Base-by-base conservation (phyloP, 2,888 invertebrate genomes). In the Anthophora plumipes region DNA sequence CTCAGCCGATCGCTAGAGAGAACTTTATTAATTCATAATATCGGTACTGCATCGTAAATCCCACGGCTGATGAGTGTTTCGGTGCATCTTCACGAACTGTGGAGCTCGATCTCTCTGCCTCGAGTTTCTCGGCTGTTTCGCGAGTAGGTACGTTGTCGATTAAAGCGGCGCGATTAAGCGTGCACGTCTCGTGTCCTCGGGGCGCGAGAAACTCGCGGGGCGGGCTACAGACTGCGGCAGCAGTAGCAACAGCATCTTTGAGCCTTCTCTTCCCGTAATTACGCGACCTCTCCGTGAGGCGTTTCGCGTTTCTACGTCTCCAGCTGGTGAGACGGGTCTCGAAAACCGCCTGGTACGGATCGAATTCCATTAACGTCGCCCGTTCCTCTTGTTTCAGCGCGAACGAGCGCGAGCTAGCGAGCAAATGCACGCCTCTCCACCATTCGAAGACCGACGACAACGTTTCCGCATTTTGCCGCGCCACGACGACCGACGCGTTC, bases 211-310 rank as follows among this genome's bases (percentile, higher is more conserved):
- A 31, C 31, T 31, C 31, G 31, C 31, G 31, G 31, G 31, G 31
- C 31, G 31, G 31, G 1, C 31, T 31, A 31, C 2, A 31, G 31
- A 31, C 31, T 31, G 31, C 31, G 64, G 68, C 76, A 85, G 83
- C 84, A 86, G 67, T 39, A 67, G 77, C 79, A n/a, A n/a, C n/a
- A 85, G 87, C 85, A 83, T 89, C 84, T 85, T 82, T 71, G 84
- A 86, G 84, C 85, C 84, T 83, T 85, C 87, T 80, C 83, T 46
- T 37, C 82, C 79, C 80, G 85, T 86, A 89, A 88, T 89, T 90
- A 89, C 89, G 84, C 83, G 85, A 87, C 75, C 83, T 77, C 75
- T 68, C 71, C 64, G 69, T 76, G 61, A 75, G 61, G 66, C 55
- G 75, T 77, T 83, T 69, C 79, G 80, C 77, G 73, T 85, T 85